Evolutionary conservation across 2,888 invertebrate genomes (phyloP), one percentile per base, ranked within the genome.

Genomic region (Macrostomum cliftonense): DNA sequence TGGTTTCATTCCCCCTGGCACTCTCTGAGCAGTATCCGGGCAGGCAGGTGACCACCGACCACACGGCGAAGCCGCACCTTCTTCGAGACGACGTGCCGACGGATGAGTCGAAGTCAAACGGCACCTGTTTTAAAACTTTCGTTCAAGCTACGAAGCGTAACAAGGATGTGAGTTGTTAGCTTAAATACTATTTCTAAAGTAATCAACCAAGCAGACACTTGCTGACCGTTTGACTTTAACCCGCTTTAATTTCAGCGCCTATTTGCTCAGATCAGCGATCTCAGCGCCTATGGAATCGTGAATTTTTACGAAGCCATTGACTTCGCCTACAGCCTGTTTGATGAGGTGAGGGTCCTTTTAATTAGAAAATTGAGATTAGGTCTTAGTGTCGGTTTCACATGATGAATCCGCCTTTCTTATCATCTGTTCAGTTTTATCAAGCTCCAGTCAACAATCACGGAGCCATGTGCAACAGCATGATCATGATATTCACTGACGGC

Each of bases 401-500:
- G n/a, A n/a, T n/a, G n/a, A n/a, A n/a, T n/a, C n/a, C n/a, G n/a
- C n/a, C n/a, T n/a, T n/a, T n/a, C n/a, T n/a, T n/a, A n/a, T n/a
- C n/a, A n/a, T n/a, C n/a, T n/a, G n/a, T n/a, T n/a, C n/a, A n/a
- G n/a, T n/a, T n/a, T n/a, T n/a, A n/a, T n/a, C n/a, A n/a, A n/a
- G 39, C 39, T 38, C n/a, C n/a, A 13, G 13, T n/a, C 9, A 45
- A 45, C 45, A 14, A 37, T 45, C 52, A 56, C 16, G 71, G 73
- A 5, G 65, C 74, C 2, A 68, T 70, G 44, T 75, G 76, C 54
- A 74, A 75, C 61, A 67, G 70, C 53, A 64, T 75, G 43, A 70
- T 76, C 39, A 71, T 76, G 67, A 59, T 76, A 43, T 67, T 76
- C 55, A 76, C 75, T 19, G 76, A 76, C 58, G 75, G 76, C 2